These are phyloP conservation scores for Eupsittula cactorum DNA, from an alignment of 2,113 vertebrate genomes.

Conservation along the genomic window DNA sequence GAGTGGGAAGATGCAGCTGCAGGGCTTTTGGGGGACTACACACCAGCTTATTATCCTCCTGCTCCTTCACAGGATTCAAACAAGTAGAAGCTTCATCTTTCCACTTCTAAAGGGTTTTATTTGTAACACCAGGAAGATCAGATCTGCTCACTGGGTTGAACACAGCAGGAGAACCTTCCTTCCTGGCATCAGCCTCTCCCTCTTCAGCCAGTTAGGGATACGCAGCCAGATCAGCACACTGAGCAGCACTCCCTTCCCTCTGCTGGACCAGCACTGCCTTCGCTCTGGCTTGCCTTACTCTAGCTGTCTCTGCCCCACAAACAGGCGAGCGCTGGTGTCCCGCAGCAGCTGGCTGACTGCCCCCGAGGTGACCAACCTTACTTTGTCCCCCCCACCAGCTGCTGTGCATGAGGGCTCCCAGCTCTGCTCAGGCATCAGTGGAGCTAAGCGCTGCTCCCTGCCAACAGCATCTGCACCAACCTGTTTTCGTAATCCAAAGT, in stretches of 20 bases:
- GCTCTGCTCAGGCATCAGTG: neutral
- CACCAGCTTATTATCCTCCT: neutral
- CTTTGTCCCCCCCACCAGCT: neutral
- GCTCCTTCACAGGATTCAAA: conserved; percentile 43
- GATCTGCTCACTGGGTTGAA: conserved; percentile 19
- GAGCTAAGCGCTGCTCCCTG: neutral
- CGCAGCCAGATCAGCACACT: neutral
- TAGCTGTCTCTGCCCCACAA: neutral
- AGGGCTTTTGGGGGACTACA: neutral
- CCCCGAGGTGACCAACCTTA: neutral
- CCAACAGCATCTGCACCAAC: neutral
- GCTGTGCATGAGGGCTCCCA: neutral
- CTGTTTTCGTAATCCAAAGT: neutral
- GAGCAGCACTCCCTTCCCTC: neutral
- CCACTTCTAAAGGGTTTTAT: conserved; percentile 16
- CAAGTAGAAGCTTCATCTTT: conserved; percentile 10
- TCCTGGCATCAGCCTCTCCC: neutral
- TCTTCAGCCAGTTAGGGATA: neutral
- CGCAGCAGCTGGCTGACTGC: neutral
- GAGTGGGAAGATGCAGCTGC: neutral
- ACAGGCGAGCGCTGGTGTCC: neutral
- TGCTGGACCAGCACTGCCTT: neutral
- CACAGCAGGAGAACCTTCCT: neutral
- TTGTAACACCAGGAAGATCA: conserved; percentile 47
- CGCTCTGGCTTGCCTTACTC: neutral